These are phyloP conservation scores for Phaedon cochleariae DNA, from an alignment of 2,888 invertebrate species.

Conservation along the genomic window DNA sequence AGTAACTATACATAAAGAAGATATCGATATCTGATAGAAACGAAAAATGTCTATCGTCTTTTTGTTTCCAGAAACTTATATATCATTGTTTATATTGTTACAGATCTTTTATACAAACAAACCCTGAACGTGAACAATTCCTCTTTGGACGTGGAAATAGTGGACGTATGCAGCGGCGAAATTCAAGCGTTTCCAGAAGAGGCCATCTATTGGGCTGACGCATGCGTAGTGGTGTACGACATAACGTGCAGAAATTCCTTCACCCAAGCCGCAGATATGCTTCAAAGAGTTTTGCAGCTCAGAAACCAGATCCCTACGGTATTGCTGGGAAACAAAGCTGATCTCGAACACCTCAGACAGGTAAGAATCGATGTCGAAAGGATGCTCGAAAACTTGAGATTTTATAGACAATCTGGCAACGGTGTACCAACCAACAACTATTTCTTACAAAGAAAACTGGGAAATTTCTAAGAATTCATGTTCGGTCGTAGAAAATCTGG, in stretches of 20 bases:
- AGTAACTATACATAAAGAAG: no score
- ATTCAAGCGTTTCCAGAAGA: slow-evolving; percentile 63
- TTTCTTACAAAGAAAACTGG: no score
- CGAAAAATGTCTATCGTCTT: no score
- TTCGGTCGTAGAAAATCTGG: no score
- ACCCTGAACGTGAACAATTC: slow-evolving; percentile 77
- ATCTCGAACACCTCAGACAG: slow-evolving; percentile 80
- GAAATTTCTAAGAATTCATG: no score
- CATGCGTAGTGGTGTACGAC: slow-evolving; percentile 79
- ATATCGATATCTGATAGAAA: no score
- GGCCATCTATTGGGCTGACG: slow-evolving; percentile 81
- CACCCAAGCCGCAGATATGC: slow-evolving; percentile 72
- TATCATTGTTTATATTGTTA: slow-evolving; percentile 54
- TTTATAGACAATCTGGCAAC: no score
- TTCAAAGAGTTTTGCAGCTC: slow-evolving; percentile 67
- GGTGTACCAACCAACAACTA: no score
- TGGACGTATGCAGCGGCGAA: slow-evolving; percentile 80
- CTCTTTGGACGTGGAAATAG: slow-evolving; percentile 78
- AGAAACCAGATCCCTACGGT: slow-evolving; percentile 66
- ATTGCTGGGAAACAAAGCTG: slow-evolving; percentile 81
- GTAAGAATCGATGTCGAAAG: slow-evolving; percentile 58
- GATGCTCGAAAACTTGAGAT: no score
- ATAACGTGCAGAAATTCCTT: slow-evolving; percentile 78
- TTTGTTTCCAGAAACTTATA: no score
- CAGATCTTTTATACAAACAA: slow-evolving; percentile 81